Evolutionary conservation across 2,113 vertebrate species (phyloP).

Genomic region (Thalassarche chlororhynchos): DNA sequence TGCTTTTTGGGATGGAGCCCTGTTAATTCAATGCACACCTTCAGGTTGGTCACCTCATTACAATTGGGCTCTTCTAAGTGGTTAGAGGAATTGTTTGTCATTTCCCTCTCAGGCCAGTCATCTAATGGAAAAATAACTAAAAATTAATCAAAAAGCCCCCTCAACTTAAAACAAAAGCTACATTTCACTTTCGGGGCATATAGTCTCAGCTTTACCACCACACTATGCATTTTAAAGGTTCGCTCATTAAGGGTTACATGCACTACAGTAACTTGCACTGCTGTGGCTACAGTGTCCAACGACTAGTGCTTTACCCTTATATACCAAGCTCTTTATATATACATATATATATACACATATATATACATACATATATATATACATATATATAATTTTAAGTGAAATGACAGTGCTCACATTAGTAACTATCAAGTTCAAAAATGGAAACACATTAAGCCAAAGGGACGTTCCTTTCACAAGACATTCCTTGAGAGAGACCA

Average conservation of each 20-base stretch:
- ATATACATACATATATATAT: conserved; percentile 54
- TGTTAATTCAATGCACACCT: conserved; percentile 98
- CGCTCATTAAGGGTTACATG: conserved; percentile 66
- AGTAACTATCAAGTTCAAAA: conserved; percentile 66
- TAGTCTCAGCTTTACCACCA: conserved; percentile 66
- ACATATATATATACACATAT: conserved; percentile 35
- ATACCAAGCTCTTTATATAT: conserved; percentile 50
- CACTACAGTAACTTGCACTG: conserved; percentile 70
- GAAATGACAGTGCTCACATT: conserved; percentile 69
- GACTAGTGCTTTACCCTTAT: conserved; percentile 63
- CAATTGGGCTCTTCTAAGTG: conserved; percentile 87
- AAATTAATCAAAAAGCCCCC: conserved; percentile 86
- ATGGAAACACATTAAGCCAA: conserved; percentile 69
- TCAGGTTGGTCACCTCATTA: conserved; percentile 95
- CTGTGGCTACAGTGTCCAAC: conserved; percentile 66
- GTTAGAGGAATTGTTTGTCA: conserved; percentile 85
- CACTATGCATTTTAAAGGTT: conserved; percentile 69
- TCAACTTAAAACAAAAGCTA: conserved; percentile 80
- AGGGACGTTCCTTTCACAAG: conserved; percentile 64
- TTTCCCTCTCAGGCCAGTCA: conserved; percentile 85
- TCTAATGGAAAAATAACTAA: conserved; percentile 85
- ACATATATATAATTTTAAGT: conserved; percentile 60
- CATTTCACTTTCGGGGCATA: conserved; percentile 75
- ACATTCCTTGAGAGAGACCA: conserved; percentile 50
- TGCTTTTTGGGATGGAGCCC: conserved; percentile 97